Base-by-base conservation (phyloP, 2,888 invertebrate species). In the Odontocerum albicorne region DNA sequence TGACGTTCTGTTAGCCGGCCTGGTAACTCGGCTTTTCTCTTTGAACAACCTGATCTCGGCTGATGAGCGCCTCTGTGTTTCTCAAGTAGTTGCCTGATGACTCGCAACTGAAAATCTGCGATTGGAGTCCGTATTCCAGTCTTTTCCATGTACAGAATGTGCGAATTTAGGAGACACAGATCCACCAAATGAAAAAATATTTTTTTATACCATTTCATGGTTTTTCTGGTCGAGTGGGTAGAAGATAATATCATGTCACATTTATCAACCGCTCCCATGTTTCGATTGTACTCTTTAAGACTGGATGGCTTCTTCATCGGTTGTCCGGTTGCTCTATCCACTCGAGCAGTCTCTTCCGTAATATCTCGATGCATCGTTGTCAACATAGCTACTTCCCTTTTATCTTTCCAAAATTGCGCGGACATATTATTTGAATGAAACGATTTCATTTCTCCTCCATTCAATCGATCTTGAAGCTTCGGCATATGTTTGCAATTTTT, bases 151-250 rank as follows among this genome's bases (percentile, higher is more conserved):
- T 12, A 21, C 17, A 42, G 21, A 42, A 42, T 20, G 20, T 20
- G 21, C 12, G 42, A 20, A 21, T 42, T 42, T 20, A 42, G 3
- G 12, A 21, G 6, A 4, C 21, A 4, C 3, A 19, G 2, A 4
- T 43, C 43, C 13, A 43, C 2, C 3, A 43, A 15, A 4, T 31
- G 7, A 13, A 43, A 43, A 16, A 43, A 43, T 7, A 43, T 6
- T 15, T 43, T 43, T 13, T 43, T 43, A 16, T 22, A 27, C 43
- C 43, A 43, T 16, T 43, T 43, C 2, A 43, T 7, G 16, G 43
- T 27, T 27, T 43, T 43, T 12, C 31, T 12, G 2, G 4, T 3
- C 22, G 4, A 3, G 4, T 4, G 4, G 6, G 2, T 31, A 4
- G 2, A 16, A 10, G 27, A 12, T 4, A 19, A 16, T 7, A 40